These are phyloP conservation scores for Dynastes tityus DNA, from an alignment of 2,888 invertebrate species.

Conservation along the genomic window DNA sequence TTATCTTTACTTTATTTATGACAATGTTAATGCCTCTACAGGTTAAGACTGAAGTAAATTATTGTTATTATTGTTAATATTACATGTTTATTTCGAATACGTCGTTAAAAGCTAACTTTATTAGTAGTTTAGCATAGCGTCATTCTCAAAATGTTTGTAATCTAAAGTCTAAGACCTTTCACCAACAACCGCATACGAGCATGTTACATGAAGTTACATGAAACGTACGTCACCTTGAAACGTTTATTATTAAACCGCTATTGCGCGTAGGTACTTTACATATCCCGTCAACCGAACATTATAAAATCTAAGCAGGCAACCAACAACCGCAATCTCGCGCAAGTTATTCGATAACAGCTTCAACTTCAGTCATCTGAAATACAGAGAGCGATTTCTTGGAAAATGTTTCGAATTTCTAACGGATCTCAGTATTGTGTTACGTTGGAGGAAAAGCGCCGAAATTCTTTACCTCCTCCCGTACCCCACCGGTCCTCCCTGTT, in stretches of 20 bases:
- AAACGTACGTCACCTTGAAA: neutral
- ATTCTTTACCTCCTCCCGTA: neutral
- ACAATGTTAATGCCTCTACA: too few species aligned
- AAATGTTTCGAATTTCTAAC: constrained; percentile 35
- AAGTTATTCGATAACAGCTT: constrained; percentile 16
- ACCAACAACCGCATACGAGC: too few species aligned
- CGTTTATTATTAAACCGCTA: constrained; percentile 5
- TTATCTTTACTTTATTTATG: too few species aligned
- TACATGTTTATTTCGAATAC: too few species aligned
- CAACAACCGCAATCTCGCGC: neutral
- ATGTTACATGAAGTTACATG: neutral
- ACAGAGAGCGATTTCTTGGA: constrained; percentile 2
- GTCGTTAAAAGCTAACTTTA: too few species aligned
- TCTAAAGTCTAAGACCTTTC: too few species aligned
- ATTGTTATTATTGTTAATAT: too few species aligned
- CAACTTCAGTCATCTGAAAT: neutral
- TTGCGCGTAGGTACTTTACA: neutral
- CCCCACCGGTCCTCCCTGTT: neutral
- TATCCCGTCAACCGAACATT: constrained; percentile 4
- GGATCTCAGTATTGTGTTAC: too few species aligned
- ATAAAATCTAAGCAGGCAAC: neutral
- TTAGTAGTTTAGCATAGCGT: too few species aligned
- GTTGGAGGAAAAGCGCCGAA: neutral
- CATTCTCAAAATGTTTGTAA: too few species aligned
- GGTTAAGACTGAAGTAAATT: too few species aligned